phyloP scores from a whole-genome alignment of 2,113 vertebrate genomes.

The Lophotis ruficrista region DNA sequence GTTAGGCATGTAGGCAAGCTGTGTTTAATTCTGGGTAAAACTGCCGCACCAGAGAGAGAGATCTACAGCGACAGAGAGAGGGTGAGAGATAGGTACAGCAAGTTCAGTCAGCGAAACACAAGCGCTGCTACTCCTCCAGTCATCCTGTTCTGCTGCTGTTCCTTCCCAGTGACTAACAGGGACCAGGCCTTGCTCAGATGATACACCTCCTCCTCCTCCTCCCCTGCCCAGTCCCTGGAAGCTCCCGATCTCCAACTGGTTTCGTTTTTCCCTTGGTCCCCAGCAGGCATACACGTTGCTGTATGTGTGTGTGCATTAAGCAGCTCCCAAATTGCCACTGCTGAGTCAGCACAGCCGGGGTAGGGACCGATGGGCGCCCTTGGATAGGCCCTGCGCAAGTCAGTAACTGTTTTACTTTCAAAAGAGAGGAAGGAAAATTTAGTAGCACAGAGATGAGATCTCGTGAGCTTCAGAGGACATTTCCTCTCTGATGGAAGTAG shows the following conservation, averaged over 20 bases:
- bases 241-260: background rate
- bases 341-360: background rate
- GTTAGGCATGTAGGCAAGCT: background rate
- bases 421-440: background rate
- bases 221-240: background rate
- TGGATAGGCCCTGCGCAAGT: background rate
- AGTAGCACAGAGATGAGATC: background rate
- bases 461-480: background rate
- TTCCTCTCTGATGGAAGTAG: background rate
- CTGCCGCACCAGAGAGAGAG: background rate
- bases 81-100: background rate
- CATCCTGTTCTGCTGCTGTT: background rate
- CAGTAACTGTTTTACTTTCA: background rate
- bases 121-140: background rate
- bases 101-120: conserved; percentile 39
- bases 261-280: background rate
- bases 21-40: conserved; percentile 50
- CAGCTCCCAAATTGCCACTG: background rate
- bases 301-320: background rate
- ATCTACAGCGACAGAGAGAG: conserved; percentile 40
- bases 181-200: background rate
- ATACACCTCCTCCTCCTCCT: background rate
- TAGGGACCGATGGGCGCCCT: background rate
- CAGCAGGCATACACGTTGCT: background rate
- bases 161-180: background rate